Percentiles rank a stretch among this genome's conserved stretches.
These are phyloP conservation scores for Marisa cornuarietis DNA, from an alignment of 1,140 invertebrate genomes.

Conservation along the genomic window DNA sequence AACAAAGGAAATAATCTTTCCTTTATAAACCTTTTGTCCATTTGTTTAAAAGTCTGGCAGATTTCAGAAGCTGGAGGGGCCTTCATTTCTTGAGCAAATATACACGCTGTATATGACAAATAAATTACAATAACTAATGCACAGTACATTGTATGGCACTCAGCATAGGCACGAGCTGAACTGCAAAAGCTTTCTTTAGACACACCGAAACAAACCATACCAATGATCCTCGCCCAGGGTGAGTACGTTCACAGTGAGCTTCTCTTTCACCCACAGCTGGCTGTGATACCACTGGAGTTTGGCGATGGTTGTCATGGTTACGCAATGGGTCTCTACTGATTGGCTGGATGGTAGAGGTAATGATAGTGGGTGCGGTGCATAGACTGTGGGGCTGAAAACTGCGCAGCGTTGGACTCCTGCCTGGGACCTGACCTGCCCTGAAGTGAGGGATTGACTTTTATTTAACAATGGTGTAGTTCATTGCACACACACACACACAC, in stretches of 20 bases:
- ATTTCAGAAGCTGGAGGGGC: too few species aligned
- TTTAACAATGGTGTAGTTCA: too few species aligned
- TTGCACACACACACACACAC: not conserved
- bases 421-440: slow-evolving; percentile 10
- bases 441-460: too few species aligned
- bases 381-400: slow-evolving; percentile 3
- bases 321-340: slow-evolving; percentile 21
- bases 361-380: not conserved
- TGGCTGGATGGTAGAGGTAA: slow-evolving; percentile 19
- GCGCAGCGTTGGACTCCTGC: not conserved
- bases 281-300: not conserved
- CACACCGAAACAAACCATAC: not conserved
- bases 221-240: slow-evolving; percentile 15
- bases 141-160: not conserved
- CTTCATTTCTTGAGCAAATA: too few species aligned
- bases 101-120: too few species aligned
- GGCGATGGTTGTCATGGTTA: slow-evolving; percentile 16
- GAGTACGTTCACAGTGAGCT: slow-evolving; percentile 1
- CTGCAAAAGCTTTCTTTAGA: not conserved
- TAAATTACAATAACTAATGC: not conserved
- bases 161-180: not conserved
- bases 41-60: too few species aligned
- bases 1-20: too few species aligned
- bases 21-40: too few species aligned
- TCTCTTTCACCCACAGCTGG: not conserved